phyloP scores from a whole-genome alignment of 2,113 vertebrate genomes.

The Buteo buteo region DNA sequence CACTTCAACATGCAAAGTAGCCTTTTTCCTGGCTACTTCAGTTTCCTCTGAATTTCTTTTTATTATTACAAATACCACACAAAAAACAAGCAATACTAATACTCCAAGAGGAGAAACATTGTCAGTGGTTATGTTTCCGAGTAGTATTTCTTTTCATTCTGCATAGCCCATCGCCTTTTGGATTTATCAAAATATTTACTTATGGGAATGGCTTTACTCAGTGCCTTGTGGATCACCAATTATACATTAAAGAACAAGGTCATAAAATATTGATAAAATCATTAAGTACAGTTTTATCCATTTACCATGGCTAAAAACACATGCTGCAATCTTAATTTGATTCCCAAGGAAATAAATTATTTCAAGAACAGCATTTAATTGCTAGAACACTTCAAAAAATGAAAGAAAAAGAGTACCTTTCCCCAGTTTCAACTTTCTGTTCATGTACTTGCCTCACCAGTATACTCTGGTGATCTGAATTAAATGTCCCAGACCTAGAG shows the following conservation, averaged over 20 bases:
- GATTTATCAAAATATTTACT: slow-evolving; percentile 52
- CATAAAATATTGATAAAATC: slow-evolving; percentile 65
- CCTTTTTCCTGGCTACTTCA: not conserved
- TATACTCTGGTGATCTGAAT: not conserved
- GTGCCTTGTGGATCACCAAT: slow-evolving; percentile 25
- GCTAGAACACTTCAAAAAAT: not conserved
- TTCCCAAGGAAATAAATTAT: slow-evolving; percentile 45
- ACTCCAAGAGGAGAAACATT: not conserved
- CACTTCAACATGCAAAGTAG: not conserved
- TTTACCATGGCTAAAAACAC: slow-evolving; percentile 36
- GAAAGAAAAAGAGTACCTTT: not conserved
- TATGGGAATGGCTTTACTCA: not conserved
- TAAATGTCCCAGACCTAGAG: not conserved
- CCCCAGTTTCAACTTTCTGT: not conserved
- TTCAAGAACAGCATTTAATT: slow-evolving; percentile 10
- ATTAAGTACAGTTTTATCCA: slow-evolving; percentile 45
- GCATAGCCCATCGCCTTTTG: not conserved
- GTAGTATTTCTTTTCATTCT: not conserved
- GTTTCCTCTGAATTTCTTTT: not conserved
- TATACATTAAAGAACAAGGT: slow-evolving; percentile 33
- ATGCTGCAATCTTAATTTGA: slow-evolving; percentile 22
- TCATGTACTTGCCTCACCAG: not conserved
- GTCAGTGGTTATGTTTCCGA: not conserved
- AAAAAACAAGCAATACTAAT: not conserved
- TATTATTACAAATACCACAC: not conserved